A percentile compares a stretch with the other conserved stretches of the same genome.
These are phyloP conservation scores for Thereva unica DNA, from an alignment of 2,888 invertebrate genomes.

Conservation along the genomic window DNA sequence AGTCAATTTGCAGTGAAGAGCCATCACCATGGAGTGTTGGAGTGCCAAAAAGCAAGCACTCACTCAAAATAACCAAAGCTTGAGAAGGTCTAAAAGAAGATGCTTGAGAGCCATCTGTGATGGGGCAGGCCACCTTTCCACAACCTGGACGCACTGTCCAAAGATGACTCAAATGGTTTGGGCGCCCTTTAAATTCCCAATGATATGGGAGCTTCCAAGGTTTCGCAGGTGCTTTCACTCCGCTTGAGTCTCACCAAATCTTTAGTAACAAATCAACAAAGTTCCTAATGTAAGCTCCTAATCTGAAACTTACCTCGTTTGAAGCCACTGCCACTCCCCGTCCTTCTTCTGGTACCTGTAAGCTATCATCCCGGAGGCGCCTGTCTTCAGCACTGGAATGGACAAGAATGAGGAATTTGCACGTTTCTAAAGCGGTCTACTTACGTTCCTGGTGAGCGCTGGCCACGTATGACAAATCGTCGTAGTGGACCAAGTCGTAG, in stretches of 20 bases:
- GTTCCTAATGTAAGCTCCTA: background rate
- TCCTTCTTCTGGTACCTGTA: slow-evolving; percentile 96
- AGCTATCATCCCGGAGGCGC: slow-evolving; percentile 98
- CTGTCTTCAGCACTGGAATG: slow-evolving; percentile 93
- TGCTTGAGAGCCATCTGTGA: too few species aligned
- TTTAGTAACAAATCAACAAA: background rate
- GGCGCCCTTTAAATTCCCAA: too few species aligned
- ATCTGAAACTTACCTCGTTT: slow-evolving; percentile 66
- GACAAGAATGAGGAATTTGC: slow-evolving; percentile 37
- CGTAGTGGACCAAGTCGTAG: slow-evolving; percentile 96
- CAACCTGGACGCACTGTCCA: too few species aligned
- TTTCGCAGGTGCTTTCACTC: too few species aligned
- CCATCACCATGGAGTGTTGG: too few species aligned
- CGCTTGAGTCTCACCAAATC: background rate
- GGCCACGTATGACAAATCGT: slow-evolving; percentile 95
- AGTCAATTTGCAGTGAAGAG: too few species aligned
- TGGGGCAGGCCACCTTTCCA: too few species aligned
- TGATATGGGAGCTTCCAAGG: too few species aligned
- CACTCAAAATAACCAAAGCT: too few species aligned
- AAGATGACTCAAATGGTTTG: too few species aligned
- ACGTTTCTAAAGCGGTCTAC: slow-evolving; percentile 52
- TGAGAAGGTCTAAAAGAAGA: too few species aligned
- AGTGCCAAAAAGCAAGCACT: too few species aligned
- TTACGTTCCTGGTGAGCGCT: slow-evolving; percentile 99
- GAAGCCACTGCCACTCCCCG: slow-evolving; percentile 96